phyloP scores from a whole-genome alignment of 2,888 invertebrate species.

The Margaritifera margaritifera region DNA sequence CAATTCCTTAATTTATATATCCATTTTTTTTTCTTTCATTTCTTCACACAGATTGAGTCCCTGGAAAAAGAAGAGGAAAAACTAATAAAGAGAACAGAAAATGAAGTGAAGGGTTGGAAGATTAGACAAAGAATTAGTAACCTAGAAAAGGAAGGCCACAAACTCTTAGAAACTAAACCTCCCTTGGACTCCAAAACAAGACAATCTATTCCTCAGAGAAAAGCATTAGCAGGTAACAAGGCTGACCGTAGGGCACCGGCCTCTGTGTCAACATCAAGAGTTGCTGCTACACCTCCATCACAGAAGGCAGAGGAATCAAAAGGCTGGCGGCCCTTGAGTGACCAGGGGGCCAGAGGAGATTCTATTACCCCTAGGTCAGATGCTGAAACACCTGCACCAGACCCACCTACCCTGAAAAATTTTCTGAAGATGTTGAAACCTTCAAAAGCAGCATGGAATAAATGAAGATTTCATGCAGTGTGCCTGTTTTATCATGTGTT shows the following conservation, averaged over 20 bases:
- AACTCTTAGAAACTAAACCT: constrained; percentile 39
- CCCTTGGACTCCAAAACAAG: constrained; percentile 37
- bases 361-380: constrained; percentile 9
- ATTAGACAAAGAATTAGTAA: constrained; percentile 34
- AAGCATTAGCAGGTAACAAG: constrained; percentile 26
- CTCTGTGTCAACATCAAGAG: constrained; percentile 26
- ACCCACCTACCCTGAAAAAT: constrained; percentile 35
- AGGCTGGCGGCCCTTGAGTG: constrained; percentile 46
- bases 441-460: constrained; percentile 50
- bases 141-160: constrained; percentile 41
- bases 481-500: too few species aligned
- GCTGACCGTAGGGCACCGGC: constrained; percentile 28
- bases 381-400: constrained; percentile 29
- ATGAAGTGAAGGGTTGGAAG: constrained; percentile 47
- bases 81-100: constrained; percentile 49
- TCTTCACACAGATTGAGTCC: constrained; percentile 40
- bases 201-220: constrained; percentile 32
- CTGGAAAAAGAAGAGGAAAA: constrained; percentile 56
- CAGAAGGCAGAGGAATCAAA: constrained; percentile 13
- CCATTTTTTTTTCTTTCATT: too few species aligned
- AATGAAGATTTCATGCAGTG: background rate
- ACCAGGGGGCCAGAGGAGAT: constrained; percentile 48
- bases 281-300: constrained; percentile 27
- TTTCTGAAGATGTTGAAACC: constrained; percentile 48
- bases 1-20: too few species aligned